A percentile compares a stretch with the other conserved stretches of the same genome.
These are phyloP conservation scores for Ctenopoma kingsleyae DNA, from an alignment of 2,797 vertebrate species.

Conservation along the genomic window DNA sequence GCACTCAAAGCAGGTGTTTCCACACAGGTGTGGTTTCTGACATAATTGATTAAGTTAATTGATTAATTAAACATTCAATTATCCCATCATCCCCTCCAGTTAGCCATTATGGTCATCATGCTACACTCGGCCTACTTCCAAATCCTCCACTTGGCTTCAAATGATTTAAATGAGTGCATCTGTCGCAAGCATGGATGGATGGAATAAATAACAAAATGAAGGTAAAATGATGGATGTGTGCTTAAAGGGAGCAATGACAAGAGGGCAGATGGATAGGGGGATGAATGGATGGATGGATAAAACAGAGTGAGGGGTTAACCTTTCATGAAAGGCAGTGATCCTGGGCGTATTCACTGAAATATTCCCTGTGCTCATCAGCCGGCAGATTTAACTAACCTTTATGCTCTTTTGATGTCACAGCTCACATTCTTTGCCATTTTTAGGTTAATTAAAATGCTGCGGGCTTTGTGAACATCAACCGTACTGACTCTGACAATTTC, in stretches of 20 bases:
- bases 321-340: slow-evolving; percentile 35
- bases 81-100: slow-evolving; percentile 60
- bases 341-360: slow-evolving; percentile 14
- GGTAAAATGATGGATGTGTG: slow-evolving; percentile 41
- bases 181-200: slow-evolving; percentile 45
- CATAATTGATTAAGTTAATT: slow-evolving; percentile 69
- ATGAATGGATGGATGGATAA: slow-evolving; percentile 19
- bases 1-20: slow-evolving; percentile 63
- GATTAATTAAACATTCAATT: slow-evolving; percentile 76
- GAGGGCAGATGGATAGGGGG: slow-evolving; percentile 13
- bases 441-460: slow-evolving; percentile 65
- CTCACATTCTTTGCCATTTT: slow-evolving; percentile 52
- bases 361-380: slow-evolving; percentile 41
- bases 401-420: slow-evolving; percentile 51
- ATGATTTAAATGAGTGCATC: slow-evolving; percentile 64
- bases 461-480: slow-evolving; percentile 46
- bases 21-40: slow-evolving; percentile 66
- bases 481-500: slow-evolving; percentile 24
- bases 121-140: slow-evolving; percentile 58
- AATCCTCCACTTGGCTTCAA: slow-evolving; percentile 53
- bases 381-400: slow-evolving; percentile 58
- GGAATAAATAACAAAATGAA: slow-evolving; percentile 37
- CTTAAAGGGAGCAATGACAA: slow-evolving; percentile 10
- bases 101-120: slow-evolving; percentile 55
- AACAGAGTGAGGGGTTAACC: slow-evolving; percentile 22